Conservation (phyloP, 2,113 vertebrate species). For the Sprattus sprattus region DNA sequence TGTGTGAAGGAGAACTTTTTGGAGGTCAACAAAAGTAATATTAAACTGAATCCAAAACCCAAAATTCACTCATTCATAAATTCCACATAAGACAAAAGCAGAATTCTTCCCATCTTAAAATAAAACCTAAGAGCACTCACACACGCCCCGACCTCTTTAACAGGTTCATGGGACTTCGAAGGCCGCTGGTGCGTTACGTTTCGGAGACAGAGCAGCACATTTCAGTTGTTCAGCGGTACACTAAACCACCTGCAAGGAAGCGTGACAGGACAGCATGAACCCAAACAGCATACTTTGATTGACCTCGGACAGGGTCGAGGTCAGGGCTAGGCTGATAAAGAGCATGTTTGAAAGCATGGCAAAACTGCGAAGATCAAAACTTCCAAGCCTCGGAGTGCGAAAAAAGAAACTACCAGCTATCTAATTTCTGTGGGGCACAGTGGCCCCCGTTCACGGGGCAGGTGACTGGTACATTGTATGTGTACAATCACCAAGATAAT, state of each 20-base stretch:
- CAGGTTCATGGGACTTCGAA: conserved; percentile 66
- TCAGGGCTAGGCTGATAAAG: neutral
- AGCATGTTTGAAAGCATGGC: neutral
- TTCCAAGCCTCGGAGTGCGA: conserved; percentile 5
- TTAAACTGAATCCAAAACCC: neutral
- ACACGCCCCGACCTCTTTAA: conserved; percentile 49
- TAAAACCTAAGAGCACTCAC: conserved; percentile 52
- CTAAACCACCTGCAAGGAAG: neutral
- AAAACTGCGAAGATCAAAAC: neutral
- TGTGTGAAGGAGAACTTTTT: neutral
- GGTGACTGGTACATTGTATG: neutral
- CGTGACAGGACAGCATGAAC: neutral
- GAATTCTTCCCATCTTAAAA: conserved; percentile 52
- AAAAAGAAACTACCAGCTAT: conserved; percentile 10
- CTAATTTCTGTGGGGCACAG: neutral
- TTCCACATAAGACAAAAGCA: conserved; percentile 59
- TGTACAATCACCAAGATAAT: neutral
- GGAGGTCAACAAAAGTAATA: neutral
- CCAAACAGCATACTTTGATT: neutral
- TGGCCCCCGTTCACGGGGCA: no score
- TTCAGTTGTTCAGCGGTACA: conserved; percentile 30
- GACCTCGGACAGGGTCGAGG: neutral
- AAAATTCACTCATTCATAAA: conserved; percentile 60
- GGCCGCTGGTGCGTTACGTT: conserved; percentile 60
- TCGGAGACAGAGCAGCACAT: conserved; percentile 39